Conservation (phyloP, 2,888 invertebrate genomes). For the Scaeva pyrastri region DNA sequence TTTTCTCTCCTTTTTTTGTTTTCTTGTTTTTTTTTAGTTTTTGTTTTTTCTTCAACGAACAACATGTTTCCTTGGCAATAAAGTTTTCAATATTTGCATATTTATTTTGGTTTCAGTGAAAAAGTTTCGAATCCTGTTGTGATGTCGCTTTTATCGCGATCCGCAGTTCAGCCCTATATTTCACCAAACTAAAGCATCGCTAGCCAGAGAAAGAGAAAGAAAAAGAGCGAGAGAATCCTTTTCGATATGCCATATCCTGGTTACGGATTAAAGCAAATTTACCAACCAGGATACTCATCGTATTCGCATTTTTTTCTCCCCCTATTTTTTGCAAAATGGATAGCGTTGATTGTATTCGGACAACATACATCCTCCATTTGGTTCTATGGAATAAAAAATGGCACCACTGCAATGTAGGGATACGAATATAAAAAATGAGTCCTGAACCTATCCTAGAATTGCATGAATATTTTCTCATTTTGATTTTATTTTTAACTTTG, state of each 20-base stretch:
- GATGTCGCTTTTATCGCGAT: constrained; percentile 38
- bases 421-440: constrained; percentile 36
- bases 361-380: constrained; percentile 15
- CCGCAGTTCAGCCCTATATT: constrained; percentile 8
- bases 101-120: constrained; percentile 61
- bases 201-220: too few relatives aligned
- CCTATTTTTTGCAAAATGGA: constrained; percentile 34
- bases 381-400: constrained; percentile 13
- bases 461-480: constrained; percentile 23
- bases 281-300: constrained; percentile 51
- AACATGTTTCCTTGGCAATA: constrained; percentile 66
- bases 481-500: constrained; percentile 35
- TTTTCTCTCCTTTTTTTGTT: background rate
- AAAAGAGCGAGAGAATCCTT: background rate
- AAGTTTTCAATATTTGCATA: constrained; percentile 69
- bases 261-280: constrained; percentile 61
- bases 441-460: constrained; percentile 39
- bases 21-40: background rate
- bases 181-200: too few relatives aligned
- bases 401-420: background rate
- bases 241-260: background rate
- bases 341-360: constrained; percentile 55
- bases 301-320: constrained; percentile 14
- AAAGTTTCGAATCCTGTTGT: constrained; percentile 45
- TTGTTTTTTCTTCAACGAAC: constrained; percentile 4